phyloP scores from a whole-genome alignment of 2,797 vertebrate species.

The Artibeus lituratus region DNA sequence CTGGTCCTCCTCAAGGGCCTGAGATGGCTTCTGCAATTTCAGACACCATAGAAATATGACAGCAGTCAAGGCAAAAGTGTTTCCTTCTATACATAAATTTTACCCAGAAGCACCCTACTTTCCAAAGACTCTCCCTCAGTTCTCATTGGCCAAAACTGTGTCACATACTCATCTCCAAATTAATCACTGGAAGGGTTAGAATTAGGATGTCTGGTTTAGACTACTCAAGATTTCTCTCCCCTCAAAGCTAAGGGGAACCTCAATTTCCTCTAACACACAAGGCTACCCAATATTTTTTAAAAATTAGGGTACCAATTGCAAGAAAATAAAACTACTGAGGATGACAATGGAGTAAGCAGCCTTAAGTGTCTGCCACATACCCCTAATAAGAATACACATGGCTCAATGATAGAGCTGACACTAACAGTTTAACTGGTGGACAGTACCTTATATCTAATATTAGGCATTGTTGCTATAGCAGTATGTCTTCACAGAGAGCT shows the following conservation, averaged over 20 bases:
- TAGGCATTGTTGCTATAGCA: neutral
- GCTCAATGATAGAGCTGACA: neutral
- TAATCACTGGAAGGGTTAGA: neutral
- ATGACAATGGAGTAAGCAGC: neutral
- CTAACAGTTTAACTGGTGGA: neutral
- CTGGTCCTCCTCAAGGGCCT: neutral
- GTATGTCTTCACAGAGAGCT: neutral
- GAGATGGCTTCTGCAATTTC: neutral
- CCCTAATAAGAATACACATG: neutral
- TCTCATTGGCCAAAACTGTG: neutral
- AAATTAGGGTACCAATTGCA: neutral
- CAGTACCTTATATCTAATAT: neutral
- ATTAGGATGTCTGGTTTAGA: neutral
- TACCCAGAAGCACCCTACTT: neutral
- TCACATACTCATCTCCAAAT: neutral
- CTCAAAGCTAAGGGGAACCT: neutral
- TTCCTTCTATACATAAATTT: neutral
- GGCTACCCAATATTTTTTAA: neutral
- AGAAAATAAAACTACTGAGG: neutral
- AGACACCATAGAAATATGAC: neutral
- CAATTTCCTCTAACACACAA: neutral
- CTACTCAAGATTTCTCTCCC: neutral
- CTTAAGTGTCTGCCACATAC: neutral
- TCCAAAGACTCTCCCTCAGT: neutral
- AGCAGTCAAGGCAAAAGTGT: neutral